Conservation (phyloP, 2,797 vertebrate species). For the Falco peregrinus region DNA sequence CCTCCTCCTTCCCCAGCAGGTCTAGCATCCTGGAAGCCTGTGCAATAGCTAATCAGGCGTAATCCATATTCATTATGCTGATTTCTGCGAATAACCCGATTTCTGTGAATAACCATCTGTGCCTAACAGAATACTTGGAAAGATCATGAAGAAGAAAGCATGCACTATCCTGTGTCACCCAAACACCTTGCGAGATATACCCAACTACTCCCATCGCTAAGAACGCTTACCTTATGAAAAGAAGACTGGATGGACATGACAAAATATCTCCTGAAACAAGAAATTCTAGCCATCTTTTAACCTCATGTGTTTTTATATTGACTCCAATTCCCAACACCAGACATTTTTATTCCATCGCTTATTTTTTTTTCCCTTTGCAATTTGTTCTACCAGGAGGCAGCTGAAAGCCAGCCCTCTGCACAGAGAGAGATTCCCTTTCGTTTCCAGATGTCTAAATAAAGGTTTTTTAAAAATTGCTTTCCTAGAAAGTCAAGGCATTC, state of each 20-base stretch:
- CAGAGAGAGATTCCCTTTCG: not conserved
- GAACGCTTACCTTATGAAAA: not conserved
- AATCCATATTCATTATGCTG: not conserved
- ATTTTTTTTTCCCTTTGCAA: not conserved
- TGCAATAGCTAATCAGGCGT: not conserved
- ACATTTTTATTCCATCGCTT: not conserved
- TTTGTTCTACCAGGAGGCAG: not conserved
- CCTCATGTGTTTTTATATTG: not conserved
- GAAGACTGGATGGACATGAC: not conserved
- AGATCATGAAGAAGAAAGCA: not conserved
- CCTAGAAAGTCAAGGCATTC: not conserved
- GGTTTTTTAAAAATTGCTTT: not conserved
- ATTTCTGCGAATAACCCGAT: not conserved
- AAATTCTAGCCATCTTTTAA: not conserved
- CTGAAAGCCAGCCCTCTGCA: not conserved
- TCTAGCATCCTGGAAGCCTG: not conserved
- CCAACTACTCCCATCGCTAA: fast-evolving
- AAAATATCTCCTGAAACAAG: not conserved
- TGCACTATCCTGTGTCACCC: not conserved
- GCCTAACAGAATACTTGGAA: not conserved
- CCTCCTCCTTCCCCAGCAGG: not conserved
- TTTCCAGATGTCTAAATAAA: conserved; percentile 18
- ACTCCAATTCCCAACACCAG: not conserved
- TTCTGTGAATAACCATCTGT: not conserved
- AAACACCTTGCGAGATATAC: not conserved